Base-by-base conservation (phyloP, 2,797 vertebrate genomes). In the Mastacembelus armatus region DNA sequence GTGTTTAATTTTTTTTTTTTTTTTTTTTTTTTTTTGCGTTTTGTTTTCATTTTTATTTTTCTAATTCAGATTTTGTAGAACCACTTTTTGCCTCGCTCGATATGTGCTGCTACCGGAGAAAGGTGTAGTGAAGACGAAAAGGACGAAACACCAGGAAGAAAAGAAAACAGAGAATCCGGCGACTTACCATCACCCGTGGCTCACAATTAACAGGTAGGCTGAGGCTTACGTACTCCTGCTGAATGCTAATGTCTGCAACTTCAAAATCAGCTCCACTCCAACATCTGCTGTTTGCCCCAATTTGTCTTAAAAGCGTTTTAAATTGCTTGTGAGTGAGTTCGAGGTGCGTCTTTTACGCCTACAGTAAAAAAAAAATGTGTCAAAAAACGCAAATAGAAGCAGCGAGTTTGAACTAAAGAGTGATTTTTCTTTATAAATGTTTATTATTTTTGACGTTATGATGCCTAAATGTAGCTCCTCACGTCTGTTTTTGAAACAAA, bases 141-240 rank as follows among this genome's bases (percentile, higher is more conserved):
- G 36, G 35, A 71, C 52, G 39, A 57, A 50, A 63, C 56, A 63
- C 67, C 40, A 62, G 74, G 71, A 59, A 45, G 54, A 19, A 27
- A 50, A 55, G 15, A 24, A 27, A 51, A 16, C 59, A 61, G 60
- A 78, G 66, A 57, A 62, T 55, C 82, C 76, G 85, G 68, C 76
- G 63, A 1, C 56, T n/a, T 49, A 70, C 29, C 76, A 60, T 29
- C 74, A 57, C 49, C 68, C 18, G 73, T 29, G 85, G 77, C 73
- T 66, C 78, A 50, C 81, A 71, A 74, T 70, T 66, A 82, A 84
- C 86, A 89, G 89, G 88, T 91, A 89, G 72, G 81, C 32, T 71
- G 22, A 69, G 47, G 4, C 57, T 65, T 62, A 11, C 55, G 64
- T 6, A 18, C 2, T 9, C 12, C 14, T 1, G n/a, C n/a, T n/a